Base-by-base conservation (phyloP, 2,888 invertebrate genomes). In the Xestia c-nigrum region DNA sequence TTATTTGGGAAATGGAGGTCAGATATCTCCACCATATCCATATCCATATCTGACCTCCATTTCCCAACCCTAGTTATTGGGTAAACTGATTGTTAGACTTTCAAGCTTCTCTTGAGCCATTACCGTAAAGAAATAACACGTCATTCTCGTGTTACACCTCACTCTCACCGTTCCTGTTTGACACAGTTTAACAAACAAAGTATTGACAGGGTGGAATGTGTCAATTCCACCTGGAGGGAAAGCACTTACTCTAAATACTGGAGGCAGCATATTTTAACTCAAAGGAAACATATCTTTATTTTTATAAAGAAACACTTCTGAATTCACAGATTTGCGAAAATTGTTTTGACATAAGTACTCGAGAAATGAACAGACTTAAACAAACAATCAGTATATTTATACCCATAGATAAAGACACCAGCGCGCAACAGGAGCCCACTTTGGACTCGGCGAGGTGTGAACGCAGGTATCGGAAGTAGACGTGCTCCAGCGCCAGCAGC, bases 401-500 rank as follows among this genome's bases (percentile, higher is more conserved):
- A 98, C 99, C 98, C 98, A 98, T 98, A 40, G 98, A 98, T 24
- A 99, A 97, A 88, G 99, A 99, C 88, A 99, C 98, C 67, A 99
- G 97, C 14, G 99, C 99, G 93, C 99, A 99, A 94, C 99, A 99
- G 61, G 99, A 99, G 78, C 99, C 98, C 76, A 98, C 98, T 93
- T 99, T 99, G 86, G 98, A 98, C 93, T 98, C 98, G 82, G 99
- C 98, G 87, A 99, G 97, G 89, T 98, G 98, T 89, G 98, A 98
- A 73, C 99, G 97, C 89, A 99, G 97, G 94, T 99, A 99, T 91
- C 98, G 98, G 96, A 99, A 99, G 96, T 99, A 99, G 80, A 99
- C 97, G 94, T 99, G 99, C 95, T 99, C 99, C 79, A 99, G 96
- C 68, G 98, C 97, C 81, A 99, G 97, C 74, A 99, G 97, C 46